phyloP scores from a whole-genome alignment of 1,140 invertebrate genomes.

The Trichomalopsis sarcophagae region DNA sequence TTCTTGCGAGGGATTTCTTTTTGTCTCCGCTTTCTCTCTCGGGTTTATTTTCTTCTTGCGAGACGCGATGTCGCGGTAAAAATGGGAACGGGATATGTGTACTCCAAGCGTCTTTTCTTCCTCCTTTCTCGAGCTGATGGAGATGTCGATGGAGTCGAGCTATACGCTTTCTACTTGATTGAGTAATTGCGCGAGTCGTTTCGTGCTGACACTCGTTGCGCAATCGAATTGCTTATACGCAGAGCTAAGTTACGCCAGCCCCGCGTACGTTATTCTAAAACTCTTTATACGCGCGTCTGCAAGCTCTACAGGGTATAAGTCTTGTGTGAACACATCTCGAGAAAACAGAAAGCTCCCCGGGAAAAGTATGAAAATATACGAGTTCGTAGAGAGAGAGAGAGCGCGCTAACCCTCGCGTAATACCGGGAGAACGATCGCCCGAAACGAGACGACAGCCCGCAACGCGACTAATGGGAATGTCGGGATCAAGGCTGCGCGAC shows the following conservation, averaged over 20 bases:
- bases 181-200: not conserved
- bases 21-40: too few species aligned
- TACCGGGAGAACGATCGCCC: conserved; percentile 8
- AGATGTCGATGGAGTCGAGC: too few species aligned
- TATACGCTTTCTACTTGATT: conserved; percentile 18
- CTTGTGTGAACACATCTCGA: too few species aligned
- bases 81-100: not conserved
- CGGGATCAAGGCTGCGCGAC: conserved; percentile 47
- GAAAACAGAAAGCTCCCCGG: too few species aligned
- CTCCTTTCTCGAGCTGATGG: not conserved
- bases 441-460: not conserved
- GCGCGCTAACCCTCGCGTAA: not conserved
- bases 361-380: not conserved
- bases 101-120: not conserved
- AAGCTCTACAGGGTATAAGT: too few species aligned
- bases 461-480: conserved; percentile 56
- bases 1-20: not conserved
- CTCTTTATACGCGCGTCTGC: too few species aligned
- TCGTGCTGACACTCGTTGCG: too few species aligned
- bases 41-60: not conserved
- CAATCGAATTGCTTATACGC: too few species aligned
- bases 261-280: too few species aligned
- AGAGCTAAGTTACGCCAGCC: too few species aligned
- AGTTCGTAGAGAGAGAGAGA: not conserved
- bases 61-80: not conserved